Conservation (phyloP, 92 coral and sea anemone species). For the Epizoanthus fatuus region DNA sequence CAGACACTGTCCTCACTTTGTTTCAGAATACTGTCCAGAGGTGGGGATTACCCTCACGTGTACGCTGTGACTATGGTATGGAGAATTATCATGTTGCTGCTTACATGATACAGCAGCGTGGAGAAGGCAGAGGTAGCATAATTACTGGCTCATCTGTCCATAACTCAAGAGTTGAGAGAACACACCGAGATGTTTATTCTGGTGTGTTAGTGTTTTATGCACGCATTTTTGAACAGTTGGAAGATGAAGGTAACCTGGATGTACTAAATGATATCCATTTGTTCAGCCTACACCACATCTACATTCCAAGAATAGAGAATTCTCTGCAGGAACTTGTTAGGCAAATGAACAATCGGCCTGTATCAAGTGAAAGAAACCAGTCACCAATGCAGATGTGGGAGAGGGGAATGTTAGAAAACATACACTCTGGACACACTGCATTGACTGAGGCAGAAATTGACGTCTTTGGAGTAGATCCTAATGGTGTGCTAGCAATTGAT, state of each 20-base stretch:
- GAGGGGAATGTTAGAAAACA: constrained; percentile 79
- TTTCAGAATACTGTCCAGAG: constrained; percentile 57
- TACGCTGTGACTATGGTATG: constrained; percentile 47
- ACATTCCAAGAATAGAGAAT: constrained; percentile 58
- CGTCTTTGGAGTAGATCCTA: constrained; percentile 76
- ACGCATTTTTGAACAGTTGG: constrained; percentile 57
- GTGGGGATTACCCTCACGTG: constrained; percentile 54
- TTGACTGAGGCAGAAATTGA: constrained; percentile 66
- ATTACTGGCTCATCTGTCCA: constrained; percentile 55
- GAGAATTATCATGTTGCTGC: constrained; percentile 50
- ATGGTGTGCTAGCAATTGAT: constrained; percentile 64
- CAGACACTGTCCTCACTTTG: constrained; percentile 59
- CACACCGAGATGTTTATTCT: constrained; percentile 52
- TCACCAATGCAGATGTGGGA: constrained; percentile 89
- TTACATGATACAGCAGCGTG: constrained; percentile 45
- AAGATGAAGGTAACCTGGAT: constrained; percentile 51
- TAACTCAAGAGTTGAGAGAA: constrained; percentile 46
- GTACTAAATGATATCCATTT: constrained; percentile 49
- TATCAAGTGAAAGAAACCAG: constrained; percentile 82
- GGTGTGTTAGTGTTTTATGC: constrained; percentile 50
- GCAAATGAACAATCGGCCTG: constrained; percentile 90
- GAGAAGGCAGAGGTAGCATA: constrained; percentile 50
- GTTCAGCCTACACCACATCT: constrained; percentile 54
- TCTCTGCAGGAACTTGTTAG: constrained; percentile 55
- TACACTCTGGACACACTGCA: constrained; percentile 85